Evolutionary conservation across 1,140 invertebrate species (phyloP).

Genomic region (Amphibalanus amphitrite): DNA sequence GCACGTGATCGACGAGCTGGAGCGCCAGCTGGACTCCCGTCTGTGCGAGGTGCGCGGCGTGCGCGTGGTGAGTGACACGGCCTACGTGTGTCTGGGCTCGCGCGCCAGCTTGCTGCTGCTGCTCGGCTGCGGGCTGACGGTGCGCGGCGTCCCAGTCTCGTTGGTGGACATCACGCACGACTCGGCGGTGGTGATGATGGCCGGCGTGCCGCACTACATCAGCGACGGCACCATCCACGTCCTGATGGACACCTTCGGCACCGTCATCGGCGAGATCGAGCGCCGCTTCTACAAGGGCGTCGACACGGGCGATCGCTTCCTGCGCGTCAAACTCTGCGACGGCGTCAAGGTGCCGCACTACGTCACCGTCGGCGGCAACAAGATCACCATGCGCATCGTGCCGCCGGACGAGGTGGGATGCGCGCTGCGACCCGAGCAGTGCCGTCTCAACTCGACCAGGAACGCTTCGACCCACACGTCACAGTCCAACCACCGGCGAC

Average conservation of each 20-base stretch:
- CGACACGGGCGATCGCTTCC: conserved; percentile 28
- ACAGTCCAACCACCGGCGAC: conserved; percentile 5
- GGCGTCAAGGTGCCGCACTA: conserved; percentile 21
- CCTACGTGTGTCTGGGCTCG: conserved; percentile 24
- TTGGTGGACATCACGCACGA: conserved; percentile 24
- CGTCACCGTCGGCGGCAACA: conserved; percentile 23
- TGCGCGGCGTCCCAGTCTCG: conserved; percentile 21
- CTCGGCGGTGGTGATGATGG: conserved; percentile 22
- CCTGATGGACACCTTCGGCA: conserved; percentile 25
- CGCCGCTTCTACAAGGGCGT: conserved; percentile 27
- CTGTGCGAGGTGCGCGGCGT: conserved; percentile 23
- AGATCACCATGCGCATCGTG: conserved; percentile 19
- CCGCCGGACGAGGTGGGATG: conserved; percentile 15
- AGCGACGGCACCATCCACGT: conserved; percentile 22
- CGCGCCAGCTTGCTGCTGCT: conserved; percentile 21
- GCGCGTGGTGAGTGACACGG: conserved; percentile 20
- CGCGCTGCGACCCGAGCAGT: conserved; percentile 13
- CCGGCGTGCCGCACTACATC: conserved; percentile 25
- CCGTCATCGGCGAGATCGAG: conserved; percentile 26
- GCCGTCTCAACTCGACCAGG: conserved; percentile 2
- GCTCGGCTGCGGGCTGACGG: conserved; percentile 20
- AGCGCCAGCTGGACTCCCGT: conserved; percentile 23
- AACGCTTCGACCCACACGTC: neutral
- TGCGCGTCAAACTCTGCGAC: conserved; percentile 22
- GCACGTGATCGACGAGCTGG: conserved; percentile 27